Conservation (phyloP, 2,113 vertebrate genomes). For the Mormoops blainvillei region DNA sequence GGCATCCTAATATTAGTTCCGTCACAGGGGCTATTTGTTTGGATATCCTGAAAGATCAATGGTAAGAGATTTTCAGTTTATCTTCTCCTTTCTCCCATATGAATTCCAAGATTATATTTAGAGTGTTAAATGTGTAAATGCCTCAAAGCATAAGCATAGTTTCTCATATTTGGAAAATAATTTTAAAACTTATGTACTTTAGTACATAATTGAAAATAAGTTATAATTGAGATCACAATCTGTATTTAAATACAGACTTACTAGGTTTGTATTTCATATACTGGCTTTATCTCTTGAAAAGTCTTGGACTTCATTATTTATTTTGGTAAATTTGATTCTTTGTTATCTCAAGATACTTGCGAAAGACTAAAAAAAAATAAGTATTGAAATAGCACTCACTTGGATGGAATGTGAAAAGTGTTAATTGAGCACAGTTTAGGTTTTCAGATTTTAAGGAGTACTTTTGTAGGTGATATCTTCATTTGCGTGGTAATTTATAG, state of each 20-base stretch:
- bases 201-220: background rate
- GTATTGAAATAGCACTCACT: slow-evolving; percentile 1
- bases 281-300: slow-evolving; percentile 25
- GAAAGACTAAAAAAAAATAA: background rate
- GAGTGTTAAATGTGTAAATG: background rate
- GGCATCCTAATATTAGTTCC: slow-evolving; percentile 99
- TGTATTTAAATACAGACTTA: background rate
- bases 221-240: background rate
- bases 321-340: slow-evolving; percentile 25
- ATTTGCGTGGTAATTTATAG: background rate
- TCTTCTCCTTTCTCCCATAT: background rate
- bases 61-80: slow-evolving; percentile 85
- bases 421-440: background rate
- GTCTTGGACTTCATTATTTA: slow-evolving; percentile 18
- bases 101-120: slow-evolving; percentile 18
- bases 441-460: background rate
- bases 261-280: background rate
- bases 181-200: background rate
- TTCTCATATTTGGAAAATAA: background rate
- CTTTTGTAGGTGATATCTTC: background rate
- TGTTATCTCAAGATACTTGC: slow-evolving; percentile 11
- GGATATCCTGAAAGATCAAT: slow-evolving; percentile 99
- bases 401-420: background rate
- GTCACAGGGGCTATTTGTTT: slow-evolving; percentile 99
- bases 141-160: background rate